These are phyloP conservation scores for Carterocephalus palaemon DNA, from an alignment of 2,888 invertebrate genomes.

Conservation along the genomic window DNA sequence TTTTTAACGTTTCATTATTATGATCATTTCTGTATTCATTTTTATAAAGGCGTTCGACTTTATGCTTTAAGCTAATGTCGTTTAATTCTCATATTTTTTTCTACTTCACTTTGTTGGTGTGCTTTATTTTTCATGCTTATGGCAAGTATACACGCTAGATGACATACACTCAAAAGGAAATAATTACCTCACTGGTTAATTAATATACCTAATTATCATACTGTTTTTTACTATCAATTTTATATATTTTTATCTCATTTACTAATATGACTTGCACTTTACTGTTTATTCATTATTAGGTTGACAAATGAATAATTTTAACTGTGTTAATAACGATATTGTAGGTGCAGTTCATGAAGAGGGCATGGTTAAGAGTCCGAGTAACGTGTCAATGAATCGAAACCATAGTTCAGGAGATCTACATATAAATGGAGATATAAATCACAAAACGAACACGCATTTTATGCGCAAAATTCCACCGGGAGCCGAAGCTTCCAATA, in stretches of 20 bases:
- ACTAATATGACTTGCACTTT: not conserved
- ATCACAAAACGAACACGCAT: constrained; percentile 89
- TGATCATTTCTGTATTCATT: constrained; percentile 18
- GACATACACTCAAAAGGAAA: too few relatives aligned
- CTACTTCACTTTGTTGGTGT: too few relatives aligned
- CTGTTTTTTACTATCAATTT: too few relatives aligned
- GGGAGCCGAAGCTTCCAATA: constrained; percentile 98
- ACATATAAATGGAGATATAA: constrained; percentile 81
- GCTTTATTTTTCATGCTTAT: too few relatives aligned
- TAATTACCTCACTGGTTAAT: too few relatives aligned
- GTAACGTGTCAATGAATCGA: constrained; percentile 87
- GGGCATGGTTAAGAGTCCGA: constrained; percentile 88
- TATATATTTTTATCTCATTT: too few relatives aligned
- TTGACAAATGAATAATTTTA: not conserved
- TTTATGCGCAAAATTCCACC: constrained; percentile 98
- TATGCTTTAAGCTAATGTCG: too few relatives aligned
- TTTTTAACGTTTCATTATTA: constrained; percentile 27
- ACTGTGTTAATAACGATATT: constrained; percentile 35
- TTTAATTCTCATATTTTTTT: too few relatives aligned
- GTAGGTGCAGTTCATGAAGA: constrained; percentile 63
- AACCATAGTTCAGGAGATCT: constrained; percentile 86
- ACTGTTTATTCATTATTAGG: constrained; percentile 1
- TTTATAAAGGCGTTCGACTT: not conserved
- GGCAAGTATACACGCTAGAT: too few relatives aligned
- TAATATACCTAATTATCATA: too few relatives aligned